Base-by-base conservation (phyloP, 2,888 invertebrate genomes). In the Parnassius mnemosyne region DNA sequence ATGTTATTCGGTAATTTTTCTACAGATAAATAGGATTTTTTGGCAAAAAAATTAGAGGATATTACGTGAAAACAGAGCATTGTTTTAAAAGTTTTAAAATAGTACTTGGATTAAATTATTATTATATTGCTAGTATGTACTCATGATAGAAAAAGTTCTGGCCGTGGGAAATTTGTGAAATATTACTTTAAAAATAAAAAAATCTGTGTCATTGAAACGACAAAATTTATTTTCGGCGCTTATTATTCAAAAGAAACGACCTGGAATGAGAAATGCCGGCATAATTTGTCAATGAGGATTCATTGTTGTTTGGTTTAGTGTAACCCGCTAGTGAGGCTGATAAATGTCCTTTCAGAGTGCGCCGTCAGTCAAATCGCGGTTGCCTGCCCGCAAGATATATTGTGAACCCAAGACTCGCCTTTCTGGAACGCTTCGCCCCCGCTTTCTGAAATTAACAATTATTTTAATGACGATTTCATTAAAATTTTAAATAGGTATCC, bases 281-380 rank as follows among this genome's bases (percentile, higher is more conserved):
- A 90, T 85, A 87, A 91, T 89, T 90, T 88, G 88, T 89, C 89
- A 89, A 91, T 91, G 87, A 86, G 85, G 86, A 90, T 89, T 88
- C 89, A 89, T 89, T 89, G 90, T 87, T 89, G 89, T 89, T 90
- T 89, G 89, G 88, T 89, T 87, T 87, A 87, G 84, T 84, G 88
- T 87, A 87, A 85, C 88, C 88, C 87, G 81, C 87, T 88, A 87
- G 87, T 87, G 89, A 89, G 87, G 81, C 89, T 89, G 90, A 91
- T 89, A 87, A 89, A 90, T 91, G 89, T 87, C 89, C 90, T 86
- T 87, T 91, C 89, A 89, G 86, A 84, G 87, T 79, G 79, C 84
- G 86, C 87, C 88, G 90, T 90, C 90, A 89, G 86, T 89, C 90
- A 90, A 89, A 89, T 86, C 87, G 90, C 87, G 89, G 90, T 89